Evolutionary conservation across 2,888 invertebrate species (phyloP).

Genomic region (Mythimna impura): DNA sequence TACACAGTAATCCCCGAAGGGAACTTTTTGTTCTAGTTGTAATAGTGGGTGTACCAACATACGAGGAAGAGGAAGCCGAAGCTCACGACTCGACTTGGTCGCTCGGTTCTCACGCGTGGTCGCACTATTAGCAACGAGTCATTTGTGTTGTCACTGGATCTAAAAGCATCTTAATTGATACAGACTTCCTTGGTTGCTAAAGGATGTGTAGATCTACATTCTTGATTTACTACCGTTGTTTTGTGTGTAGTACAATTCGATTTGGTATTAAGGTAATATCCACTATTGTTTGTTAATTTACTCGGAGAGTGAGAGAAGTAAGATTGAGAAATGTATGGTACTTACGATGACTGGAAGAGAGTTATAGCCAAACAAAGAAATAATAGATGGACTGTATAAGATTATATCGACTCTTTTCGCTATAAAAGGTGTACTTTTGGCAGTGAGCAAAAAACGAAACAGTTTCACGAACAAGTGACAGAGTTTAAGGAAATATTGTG

Average conservation of each 20-base stretch:
- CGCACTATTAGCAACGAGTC: slow-evolving; percentile 76
- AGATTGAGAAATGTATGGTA: neutral
- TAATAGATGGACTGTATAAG: neutral
- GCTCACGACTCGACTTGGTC: slow-evolving; percentile 75
- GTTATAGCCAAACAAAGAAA: neutral
- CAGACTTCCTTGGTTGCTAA: slow-evolving; percentile 44
- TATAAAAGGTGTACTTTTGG: too few relatives aligned
- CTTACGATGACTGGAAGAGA: neutral
- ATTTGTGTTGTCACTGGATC: slow-evolving; percentile 65
- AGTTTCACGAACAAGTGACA: too few relatives aligned
- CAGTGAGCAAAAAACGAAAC: too few relatives aligned
- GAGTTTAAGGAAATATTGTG: too few relatives aligned
- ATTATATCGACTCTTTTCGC: too few relatives aligned
- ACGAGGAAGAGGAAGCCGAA: slow-evolving; percentile 78
- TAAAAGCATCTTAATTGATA: slow-evolving; percentile 64
- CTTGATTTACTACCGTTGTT: slow-evolving; percentile 54
- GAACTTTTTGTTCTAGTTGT: slow-evolving; percentile 72
- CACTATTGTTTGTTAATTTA: neutral
- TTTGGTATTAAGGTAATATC: neutral
- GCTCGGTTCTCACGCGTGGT: slow-evolving; percentile 75
- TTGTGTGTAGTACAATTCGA: slow-evolving; percentile 28
- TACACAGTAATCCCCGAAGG: slow-evolving; percentile 62
- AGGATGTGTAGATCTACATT: slow-evolving; percentile 35
- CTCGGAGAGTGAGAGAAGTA: too few relatives aligned
- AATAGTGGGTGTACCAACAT: slow-evolving; percentile 34